Evolutionary conservation across 2,888 invertebrate genomes (phyloP).

Genomic region (Rhodophaea formosa): DNA sequence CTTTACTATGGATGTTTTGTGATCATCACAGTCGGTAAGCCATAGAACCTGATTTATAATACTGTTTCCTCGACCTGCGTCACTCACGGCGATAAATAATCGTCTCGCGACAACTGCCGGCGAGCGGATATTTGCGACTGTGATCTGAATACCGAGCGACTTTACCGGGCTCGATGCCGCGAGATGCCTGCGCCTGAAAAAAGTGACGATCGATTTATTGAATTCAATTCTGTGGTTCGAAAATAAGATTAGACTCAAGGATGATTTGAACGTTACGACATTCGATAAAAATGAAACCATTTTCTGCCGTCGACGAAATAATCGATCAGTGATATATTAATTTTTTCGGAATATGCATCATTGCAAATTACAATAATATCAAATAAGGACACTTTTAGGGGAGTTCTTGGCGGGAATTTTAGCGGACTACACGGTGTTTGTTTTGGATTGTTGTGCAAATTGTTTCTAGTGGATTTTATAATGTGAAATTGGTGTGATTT

Average conservation of each 20-base stretch:
- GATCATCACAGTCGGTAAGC: constrained; percentile 23
- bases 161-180: neutral
- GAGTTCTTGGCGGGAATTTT: too few relatives aligned
- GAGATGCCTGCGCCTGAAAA: constrained; percentile 7
- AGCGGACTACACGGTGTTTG: too few relatives aligned
- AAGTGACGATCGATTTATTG: constrained; percentile 2
- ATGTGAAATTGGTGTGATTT: too few relatives aligned
- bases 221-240: constrained; percentile 3
- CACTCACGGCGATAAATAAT: constrained; percentile 67
- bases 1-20: constrained; percentile 20
- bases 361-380: too few relatives aligned
- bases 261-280: neutral
- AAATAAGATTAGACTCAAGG: constrained; percentile 2
- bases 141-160: constrained; percentile 48
- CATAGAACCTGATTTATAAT: constrained; percentile 55
- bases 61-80: constrained; percentile 56
- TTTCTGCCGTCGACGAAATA: too few relatives aligned
- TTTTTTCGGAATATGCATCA: too few relatives aligned
- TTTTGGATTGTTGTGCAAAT: too few relatives aligned
- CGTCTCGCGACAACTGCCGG: constrained; percentile 48
- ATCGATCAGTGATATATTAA: too few relatives aligned
- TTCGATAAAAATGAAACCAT: too few relatives aligned
- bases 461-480: too few relatives aligned
- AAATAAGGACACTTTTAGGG: too few relatives aligned
- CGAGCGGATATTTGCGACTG: constrained; percentile 50